Evolutionary conservation across 2,113 vertebrate species (phyloP).

Genomic region (Daboia siamensis): DNA sequence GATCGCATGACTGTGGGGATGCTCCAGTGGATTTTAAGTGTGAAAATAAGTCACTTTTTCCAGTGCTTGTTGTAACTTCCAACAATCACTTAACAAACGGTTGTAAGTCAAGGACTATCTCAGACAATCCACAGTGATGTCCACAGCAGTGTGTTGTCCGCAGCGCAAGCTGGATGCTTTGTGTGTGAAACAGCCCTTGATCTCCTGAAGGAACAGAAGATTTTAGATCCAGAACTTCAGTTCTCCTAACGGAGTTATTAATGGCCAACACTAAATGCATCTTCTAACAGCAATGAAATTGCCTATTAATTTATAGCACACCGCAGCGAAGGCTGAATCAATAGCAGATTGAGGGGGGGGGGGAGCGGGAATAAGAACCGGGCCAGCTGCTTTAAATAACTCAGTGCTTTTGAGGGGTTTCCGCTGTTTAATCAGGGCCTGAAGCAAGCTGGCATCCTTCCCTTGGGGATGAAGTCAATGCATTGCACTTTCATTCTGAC

Average conservation of each 20-base stretch:
- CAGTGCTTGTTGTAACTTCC: too few species aligned
- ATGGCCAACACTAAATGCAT: not conserved
- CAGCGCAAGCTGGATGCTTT: not conserved
- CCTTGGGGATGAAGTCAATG: conserved; percentile 29
- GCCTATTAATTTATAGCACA: conserved; percentile 15
- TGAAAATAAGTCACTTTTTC: too few species aligned
- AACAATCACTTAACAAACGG: too few species aligned
- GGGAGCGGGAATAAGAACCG: not conserved
- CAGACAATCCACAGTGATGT: not conserved
- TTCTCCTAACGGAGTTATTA: not conserved
- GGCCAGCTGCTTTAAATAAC: conserved; percentile 44
- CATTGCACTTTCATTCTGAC: not conserved
- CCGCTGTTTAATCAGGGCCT: not conserved
- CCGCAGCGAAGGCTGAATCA: conserved; percentile 21
- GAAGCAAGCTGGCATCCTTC: not conserved
- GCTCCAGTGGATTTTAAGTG: too few species aligned
- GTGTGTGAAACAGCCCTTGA: not conserved
- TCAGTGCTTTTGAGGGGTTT: not conserved
- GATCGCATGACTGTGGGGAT: too few species aligned
- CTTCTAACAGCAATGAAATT: conserved; percentile 2
- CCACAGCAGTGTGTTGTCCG: not conserved
- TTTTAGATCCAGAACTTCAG: not conserved
- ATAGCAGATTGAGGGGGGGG: not conserved
- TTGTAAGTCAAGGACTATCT: too few species aligned
- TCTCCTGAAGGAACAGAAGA: not conserved